Conservation (phyloP, 2,113 vertebrate species). For the Cavia aperea region DNA sequence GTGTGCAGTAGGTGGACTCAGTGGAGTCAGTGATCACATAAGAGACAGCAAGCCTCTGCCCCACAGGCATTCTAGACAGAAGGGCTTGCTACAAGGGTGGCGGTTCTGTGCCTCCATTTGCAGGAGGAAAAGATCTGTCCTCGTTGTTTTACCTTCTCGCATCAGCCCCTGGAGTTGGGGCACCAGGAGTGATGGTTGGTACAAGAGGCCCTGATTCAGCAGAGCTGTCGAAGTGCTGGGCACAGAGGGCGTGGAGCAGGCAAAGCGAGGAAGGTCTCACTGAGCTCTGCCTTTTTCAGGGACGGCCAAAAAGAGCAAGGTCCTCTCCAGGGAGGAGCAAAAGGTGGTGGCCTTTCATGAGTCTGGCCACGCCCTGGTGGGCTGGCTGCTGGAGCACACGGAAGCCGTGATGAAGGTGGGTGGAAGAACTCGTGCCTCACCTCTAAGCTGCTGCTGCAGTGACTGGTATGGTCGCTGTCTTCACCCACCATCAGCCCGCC, state of each 20-base stretch:
- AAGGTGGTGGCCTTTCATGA: conserved; percentile 92
- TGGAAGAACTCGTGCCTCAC: background rate
- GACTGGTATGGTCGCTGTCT: background rate
- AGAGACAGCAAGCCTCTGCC: background rate
- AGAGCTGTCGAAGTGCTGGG: background rate
- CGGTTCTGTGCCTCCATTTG: background rate
- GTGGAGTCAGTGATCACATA: background rate
- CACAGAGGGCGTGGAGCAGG: background rate
- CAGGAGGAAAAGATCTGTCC: background rate
- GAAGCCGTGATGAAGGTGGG: conserved; percentile 95
- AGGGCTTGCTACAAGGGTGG: background rate
- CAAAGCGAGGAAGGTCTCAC: background rate
- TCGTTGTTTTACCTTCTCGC: too few relatives aligned
- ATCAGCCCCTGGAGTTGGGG: too few relatives aligned
- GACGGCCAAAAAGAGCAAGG: conserved; percentile 92
- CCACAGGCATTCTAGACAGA: background rate
- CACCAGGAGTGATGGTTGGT: too few relatives aligned
- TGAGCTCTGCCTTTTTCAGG: conserved; percentile 73
- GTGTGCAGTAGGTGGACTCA: background rate
- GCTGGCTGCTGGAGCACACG: conserved; percentile 96
- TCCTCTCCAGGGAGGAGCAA: conserved; percentile 93
- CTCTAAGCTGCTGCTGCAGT: background rate
- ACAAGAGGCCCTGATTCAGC: background rate
- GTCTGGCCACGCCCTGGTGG: conserved; percentile 91
- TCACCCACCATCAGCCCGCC: too few relatives aligned